Base-by-base conservation (phyloP, 2,888 invertebrate genomes). In the Cyaniris semiargus region DNA sequence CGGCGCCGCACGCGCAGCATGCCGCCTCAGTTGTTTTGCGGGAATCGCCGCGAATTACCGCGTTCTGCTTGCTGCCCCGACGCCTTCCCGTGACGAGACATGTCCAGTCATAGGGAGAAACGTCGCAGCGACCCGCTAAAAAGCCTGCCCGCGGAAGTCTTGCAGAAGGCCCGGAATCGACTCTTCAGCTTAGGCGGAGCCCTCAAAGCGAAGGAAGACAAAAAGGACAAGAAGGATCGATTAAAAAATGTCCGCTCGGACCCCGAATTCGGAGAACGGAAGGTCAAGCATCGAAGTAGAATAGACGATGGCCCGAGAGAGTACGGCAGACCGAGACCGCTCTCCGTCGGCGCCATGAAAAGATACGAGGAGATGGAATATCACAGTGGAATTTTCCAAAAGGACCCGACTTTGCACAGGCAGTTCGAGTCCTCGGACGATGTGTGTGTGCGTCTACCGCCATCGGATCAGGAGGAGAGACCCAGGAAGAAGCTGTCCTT, bases 401-500 rank as follows among this genome's bases (percentile, higher is more conserved):
- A 85, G 80, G 93, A 91, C 34, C 72, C 87, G 23, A 85, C 88
- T 5, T 74, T 86, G 31, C 83, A 83, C 70, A 82, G 89, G 81
- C 83, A 90, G 82, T 89, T 86, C 78, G 91, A 90, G 71, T 90
- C 93, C 2, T 82, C 87, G 0, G 93, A 93, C 77, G 90, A 92
- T 79, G 83, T 92, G 80, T 90, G 89, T 80, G 87, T 94, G 13
- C 89, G 91, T 21, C 85, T 94, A 10, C 88, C 90, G 79, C 87
- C 93, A 81, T 93, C 94, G 6, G 86, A 89, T 70, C 80, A 87
- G 82, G 89, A 94, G 82, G 96, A 95, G 85, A 93, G 96, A 82
- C 97, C 97, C 0, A 94, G 97, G 77, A 98, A 98, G 88, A 98
- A 98, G 87, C 91, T 98, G 15, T 98, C 97, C 10, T 98, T 98